Base-by-base conservation (phyloP, 2,113 vertebrate genomes). In the Sander vitreus region DNA sequence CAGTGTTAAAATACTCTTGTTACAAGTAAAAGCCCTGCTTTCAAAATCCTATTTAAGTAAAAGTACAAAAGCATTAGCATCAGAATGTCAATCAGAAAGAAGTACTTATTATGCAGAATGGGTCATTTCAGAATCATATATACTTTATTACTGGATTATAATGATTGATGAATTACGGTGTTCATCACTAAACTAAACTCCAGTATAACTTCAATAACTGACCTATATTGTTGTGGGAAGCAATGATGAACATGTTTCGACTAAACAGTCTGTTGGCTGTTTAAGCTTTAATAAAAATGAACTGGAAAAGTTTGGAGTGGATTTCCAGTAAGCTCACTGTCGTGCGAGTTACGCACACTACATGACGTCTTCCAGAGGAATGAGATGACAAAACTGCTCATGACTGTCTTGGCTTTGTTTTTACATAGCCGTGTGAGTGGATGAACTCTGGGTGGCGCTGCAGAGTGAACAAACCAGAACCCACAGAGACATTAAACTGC, bases 301-400 rank as follows among this genome's bases (percentile, higher is more conserved):
- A 18, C 54, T 27, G 78, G 15, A 51, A 3, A 7, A 4, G 3
- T 6, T 33, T 2, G 13, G 54, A 23, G 72, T 48, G 2, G 36
- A 30, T 59, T 60, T 45, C 81, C 68, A 18, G 53, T 12, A 66
- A 60, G 33, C 68, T 62, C 48, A 12, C 19, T 75, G 71, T 39
- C 47, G 58, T 51, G 13, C 19, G 23, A 51, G 54, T 13, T 50
- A 59, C 36, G 6, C 8, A 39, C 62, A 14, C 57, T 14, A 2
- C 30, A 4, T 12, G 10, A 80, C 33, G 25, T 30, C 60, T 36
- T 25, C 36, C 48, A 69, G 30, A 59, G 51, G 36, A 58, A 27
- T 1, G 3, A 69, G 15, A 73, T 73, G 81, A 74, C 68, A 6
- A 13, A 73, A 30, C 27, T 11, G 3, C 68, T 78, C 60, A 12